Percentiles rank a stretch among this genome's conserved stretches.
These are phyloP conservation scores for Leptinotarsa rubiginosa DNA, from an alignment of 2,888 invertebrate species.

Conservation along the genomic window DNA sequence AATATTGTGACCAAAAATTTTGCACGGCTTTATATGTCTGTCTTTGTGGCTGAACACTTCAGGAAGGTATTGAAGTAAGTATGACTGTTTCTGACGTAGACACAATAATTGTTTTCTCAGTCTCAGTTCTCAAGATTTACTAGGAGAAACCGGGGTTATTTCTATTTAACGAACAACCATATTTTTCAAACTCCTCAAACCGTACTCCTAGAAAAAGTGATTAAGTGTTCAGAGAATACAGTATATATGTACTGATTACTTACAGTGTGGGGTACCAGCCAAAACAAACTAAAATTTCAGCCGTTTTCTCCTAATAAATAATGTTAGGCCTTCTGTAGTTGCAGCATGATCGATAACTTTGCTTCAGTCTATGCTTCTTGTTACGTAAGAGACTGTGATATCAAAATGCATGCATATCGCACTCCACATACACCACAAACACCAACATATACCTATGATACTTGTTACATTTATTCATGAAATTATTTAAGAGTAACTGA, in stretches of 20 bases:
- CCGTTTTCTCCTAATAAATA: no score
- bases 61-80: conserved; percentile 70
- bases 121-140: not conserved
- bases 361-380: conserved; percentile 3
- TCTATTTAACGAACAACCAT: no score
- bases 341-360: not conserved
- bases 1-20: conserved; percentile 51
- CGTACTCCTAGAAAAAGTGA: no score
- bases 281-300: no score
- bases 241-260: no score
- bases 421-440: conserved; percentile 4
- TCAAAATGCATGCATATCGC: conserved; percentile 5
- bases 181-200: no score
- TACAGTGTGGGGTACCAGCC: no score
- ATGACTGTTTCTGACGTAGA: conserved; percentile 35
- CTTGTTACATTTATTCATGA: no score
- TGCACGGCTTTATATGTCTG: conserved; percentile 66
- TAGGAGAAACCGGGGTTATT: no score
- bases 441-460: not conserved
- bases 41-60: conserved; percentile 62
- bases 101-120: not conserved
- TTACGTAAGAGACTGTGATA: not conserved
- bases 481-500: no score
- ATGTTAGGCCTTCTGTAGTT: not conserved
- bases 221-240: no score